These are phyloP conservation scores for Polypedilum vanderplanki DNA, from an alignment of 1,140 invertebrate species.

Conservation along the genomic window DNA sequence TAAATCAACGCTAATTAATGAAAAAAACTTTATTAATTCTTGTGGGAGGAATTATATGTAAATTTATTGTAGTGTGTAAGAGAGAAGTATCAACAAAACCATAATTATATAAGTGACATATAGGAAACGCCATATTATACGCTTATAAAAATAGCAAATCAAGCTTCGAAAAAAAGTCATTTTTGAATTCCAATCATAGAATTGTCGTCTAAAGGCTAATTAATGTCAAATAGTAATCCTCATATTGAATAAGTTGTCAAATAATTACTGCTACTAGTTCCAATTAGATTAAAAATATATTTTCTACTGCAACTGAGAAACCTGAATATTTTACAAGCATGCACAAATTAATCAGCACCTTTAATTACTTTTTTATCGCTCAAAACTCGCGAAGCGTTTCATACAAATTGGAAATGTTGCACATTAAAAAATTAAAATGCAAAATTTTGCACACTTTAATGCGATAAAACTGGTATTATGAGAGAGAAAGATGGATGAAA, in stretches of 20 bases:
- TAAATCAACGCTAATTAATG: background rate
- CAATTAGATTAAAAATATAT: background rate
- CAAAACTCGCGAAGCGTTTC: slow-evolving; percentile 10
- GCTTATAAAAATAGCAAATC: background rate
- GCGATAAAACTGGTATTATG: background rate
- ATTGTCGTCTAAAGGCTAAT: slow-evolving; percentile 9
- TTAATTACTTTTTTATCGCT: slow-evolving; percentile 19
- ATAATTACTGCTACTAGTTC: slow-evolving; percentile 6
- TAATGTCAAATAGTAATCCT: background rate
- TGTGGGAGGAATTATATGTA: background rate
- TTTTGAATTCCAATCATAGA: slow-evolving; percentile 9
- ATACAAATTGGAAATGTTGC: slow-evolving; percentile 5
- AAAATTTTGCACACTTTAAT: slow-evolving; percentile 8
- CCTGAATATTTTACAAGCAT: slow-evolving; percentile 15
- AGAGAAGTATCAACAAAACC: background rate
- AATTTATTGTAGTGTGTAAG: background rate
- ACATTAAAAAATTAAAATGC: background rate
- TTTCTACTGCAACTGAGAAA: background rate
- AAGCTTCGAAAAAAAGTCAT: background rate
- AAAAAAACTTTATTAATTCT: background rate
- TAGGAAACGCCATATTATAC: slow-evolving; percentile 3
- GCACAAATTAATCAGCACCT: slow-evolving; percentile 17
- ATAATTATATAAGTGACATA: background rate
- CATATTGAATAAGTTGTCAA: slow-evolving; percentile 13
- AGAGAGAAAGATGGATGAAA: too few relatives aligned